These are phyloP conservation scores for Seriola aureovittata DNA, from an alignment of 2,113 vertebrate species.

Conservation along the genomic window DNA sequence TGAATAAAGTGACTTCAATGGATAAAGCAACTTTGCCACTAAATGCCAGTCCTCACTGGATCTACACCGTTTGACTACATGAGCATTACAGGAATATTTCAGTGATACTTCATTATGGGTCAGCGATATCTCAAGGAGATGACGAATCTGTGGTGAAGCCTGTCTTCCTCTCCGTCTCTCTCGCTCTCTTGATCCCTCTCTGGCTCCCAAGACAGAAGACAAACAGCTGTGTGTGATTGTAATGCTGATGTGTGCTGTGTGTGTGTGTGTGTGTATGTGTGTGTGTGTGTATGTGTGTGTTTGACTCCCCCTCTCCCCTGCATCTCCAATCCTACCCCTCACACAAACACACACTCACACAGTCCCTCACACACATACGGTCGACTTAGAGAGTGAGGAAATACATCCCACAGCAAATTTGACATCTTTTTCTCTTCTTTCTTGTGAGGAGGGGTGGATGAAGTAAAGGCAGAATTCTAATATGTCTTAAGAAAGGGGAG, in stretches of 20 bases:
- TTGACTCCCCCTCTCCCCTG: neutral
- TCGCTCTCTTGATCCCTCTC: slow-evolving; percentile 25
- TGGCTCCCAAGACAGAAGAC: slow-evolving; percentile 40
- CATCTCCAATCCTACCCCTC: neutral
- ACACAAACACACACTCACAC: slow-evolving; percentile 11
- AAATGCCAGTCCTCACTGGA: neutral
- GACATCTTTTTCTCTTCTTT: neutral
- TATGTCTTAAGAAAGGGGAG: slow-evolving; percentile 14
- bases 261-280: slow-evolving; percentile 32
- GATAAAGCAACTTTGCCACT: neutral
- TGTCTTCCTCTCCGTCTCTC: slow-evolving; percentile 13
- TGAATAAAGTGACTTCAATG: neutral
- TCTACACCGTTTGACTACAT: neutral
- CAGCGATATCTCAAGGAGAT: slow-evolving; percentile 22
- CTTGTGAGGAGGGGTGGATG: neutral
- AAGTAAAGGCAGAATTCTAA: neutral
- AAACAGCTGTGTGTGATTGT: slow-evolving; percentile 63
- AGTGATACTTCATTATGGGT: slow-evolving; percentile 25
- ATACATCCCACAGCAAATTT: slow-evolving; percentile 17
- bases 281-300: slow-evolving; percentile 17
- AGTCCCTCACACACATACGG: slow-evolving; percentile 9
- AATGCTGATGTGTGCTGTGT: slow-evolving; percentile 44
- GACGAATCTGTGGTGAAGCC: slow-evolving; percentile 17
- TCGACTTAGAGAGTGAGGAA: slow-evolving; percentile 13
- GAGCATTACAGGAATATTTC: neutral